A percentile compares a stretch with the other conserved stretches of the same genome.
Evolutionary conservation across 2,888 invertebrate species (phyloP).

Genomic region (Agrotis segetum): DNA sequence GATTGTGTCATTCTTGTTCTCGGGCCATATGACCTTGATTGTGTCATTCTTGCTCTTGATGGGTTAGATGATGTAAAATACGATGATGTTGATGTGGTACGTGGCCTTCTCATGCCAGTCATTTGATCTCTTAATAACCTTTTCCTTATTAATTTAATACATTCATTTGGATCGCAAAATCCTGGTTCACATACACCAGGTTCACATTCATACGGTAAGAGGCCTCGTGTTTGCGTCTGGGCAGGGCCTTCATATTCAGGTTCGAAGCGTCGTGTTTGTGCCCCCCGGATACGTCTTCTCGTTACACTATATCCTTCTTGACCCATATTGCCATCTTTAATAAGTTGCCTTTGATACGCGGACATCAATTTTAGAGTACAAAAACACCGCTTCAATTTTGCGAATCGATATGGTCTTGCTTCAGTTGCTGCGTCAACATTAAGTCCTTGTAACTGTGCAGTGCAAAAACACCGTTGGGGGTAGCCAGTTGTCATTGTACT

Average conservation of each 20-base stretch:
- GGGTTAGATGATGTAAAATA: slow-evolving; percentile 38
- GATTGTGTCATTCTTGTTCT: slow-evolving; percentile 49
- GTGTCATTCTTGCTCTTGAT: slow-evolving; percentile 49
- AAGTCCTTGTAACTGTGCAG: slow-evolving; percentile 54
- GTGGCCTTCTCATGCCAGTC: slow-evolving; percentile 42
- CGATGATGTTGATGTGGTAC: slow-evolving; percentile 57
- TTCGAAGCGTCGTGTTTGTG: slow-evolving; percentile 62
- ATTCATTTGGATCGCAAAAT: slow-evolving; percentile 66
- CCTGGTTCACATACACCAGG: slow-evolving; percentile 72
- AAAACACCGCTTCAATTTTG: slow-evolving; percentile 38
- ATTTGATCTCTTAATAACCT: slow-evolving; percentile 60
- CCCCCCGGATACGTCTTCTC: slow-evolving; percentile 10
- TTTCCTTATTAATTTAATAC: slow-evolving; percentile 67
- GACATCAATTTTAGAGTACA: slow-evolving; percentile 38
- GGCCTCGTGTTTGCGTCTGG: slow-evolving; percentile 24
- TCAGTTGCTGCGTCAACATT: slow-evolving; percentile 18
- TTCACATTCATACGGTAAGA: slow-evolving; percentile 72
- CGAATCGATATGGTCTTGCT: slow-evolving; percentile 7
- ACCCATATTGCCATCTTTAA: slow-evolving; percentile 9
- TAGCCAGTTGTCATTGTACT: slow-evolving; percentile 46
- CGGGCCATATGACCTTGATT: slow-evolving; percentile 20
- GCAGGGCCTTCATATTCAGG: slow-evolving; percentile 49
- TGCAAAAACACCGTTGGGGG: slow-evolving; percentile 68
- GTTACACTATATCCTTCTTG: slow-evolving; percentile 21
- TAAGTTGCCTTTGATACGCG: slow-evolving; percentile 6